phyloP scores from a whole-genome alignment of 1,140 invertebrate species.

The Laupala kohalensis region DNA sequence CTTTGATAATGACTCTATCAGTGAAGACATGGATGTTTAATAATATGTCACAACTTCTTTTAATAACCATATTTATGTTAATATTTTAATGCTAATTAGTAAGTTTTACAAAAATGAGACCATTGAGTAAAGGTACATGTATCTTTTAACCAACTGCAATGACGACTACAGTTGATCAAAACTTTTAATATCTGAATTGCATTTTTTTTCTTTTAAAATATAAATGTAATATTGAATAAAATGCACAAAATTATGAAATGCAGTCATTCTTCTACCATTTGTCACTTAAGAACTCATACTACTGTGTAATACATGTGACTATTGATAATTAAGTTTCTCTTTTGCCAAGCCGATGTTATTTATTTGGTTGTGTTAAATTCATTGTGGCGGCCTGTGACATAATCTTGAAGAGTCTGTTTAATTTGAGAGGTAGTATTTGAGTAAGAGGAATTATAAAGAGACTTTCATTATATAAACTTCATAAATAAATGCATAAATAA shows the following conservation, averaged over 20 bases:
- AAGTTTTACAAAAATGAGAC: neutral
- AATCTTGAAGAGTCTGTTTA: neutral
- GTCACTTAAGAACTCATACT: neutral
- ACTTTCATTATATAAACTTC: too few relatives aligned
- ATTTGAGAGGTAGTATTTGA: neutral
- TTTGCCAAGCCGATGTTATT: too few relatives aligned
- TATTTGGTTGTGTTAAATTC: too few relatives aligned
- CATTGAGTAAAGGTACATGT: neutral
- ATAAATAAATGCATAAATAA: too few relatives aligned
- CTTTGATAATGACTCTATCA: neutral
- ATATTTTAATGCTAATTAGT: neutral
- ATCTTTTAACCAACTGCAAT: neutral
- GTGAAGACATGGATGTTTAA: neutral
- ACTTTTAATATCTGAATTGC: neutral
- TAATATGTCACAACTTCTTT: neutral
- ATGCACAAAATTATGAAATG: neutral
- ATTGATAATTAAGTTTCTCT: too few relatives aligned
- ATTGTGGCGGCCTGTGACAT: too few relatives aligned
- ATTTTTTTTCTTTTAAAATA: neutral
- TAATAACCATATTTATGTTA: neutral
- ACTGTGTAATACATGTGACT: too few relatives aligned
- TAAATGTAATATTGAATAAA: neutral
- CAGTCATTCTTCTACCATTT: neutral
- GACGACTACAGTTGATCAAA: neutral
- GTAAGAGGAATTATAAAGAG: too few relatives aligned